phyloP scores from a whole-genome alignment of 2,797 vertebrate genomes.

The Glyptemys insculpta region DNA sequence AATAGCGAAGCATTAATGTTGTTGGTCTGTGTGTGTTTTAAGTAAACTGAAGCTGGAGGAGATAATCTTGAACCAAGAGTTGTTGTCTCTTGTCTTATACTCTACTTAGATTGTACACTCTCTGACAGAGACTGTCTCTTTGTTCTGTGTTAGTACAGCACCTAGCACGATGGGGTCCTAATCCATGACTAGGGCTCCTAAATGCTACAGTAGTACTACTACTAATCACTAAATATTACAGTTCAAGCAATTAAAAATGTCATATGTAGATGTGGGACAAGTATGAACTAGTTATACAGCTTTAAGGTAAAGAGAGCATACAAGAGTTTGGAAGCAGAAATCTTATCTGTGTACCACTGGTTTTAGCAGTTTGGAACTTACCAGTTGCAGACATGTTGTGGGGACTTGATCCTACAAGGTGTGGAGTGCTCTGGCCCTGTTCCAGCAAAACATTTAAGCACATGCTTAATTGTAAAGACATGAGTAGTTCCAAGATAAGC shows the following conservation, averaged over 20 bases:
- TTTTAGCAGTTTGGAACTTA: not conserved
- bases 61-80: constrained; percentile 17
- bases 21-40: not conserved
- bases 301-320: not conserved
- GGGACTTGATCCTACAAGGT: not conserved
- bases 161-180: not conserved
- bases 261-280: not conserved
- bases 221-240: not conserved
- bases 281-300: not conserved
- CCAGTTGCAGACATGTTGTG: not conserved
- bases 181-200: too few species aligned
- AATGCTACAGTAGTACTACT: not conserved
- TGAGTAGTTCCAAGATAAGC: too few species aligned
- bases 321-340: constrained; percentile 11
- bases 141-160: too few species aligned
- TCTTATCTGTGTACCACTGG: not conserved
- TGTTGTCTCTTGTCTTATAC: too few species aligned
- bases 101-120: too few species aligned
- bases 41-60: constrained; percentile 58
- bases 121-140: too few species aligned
- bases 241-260: not conserved
- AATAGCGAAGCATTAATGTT: constrained; percentile 35
- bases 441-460: not conserved
- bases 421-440: not conserved
- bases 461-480: not conserved